Evolutionary conservation across 2,797 vertebrate genomes (phyloP), one percentile per base, ranked within the genome.

Genomic region (Oreochromis grahami): DNA sequence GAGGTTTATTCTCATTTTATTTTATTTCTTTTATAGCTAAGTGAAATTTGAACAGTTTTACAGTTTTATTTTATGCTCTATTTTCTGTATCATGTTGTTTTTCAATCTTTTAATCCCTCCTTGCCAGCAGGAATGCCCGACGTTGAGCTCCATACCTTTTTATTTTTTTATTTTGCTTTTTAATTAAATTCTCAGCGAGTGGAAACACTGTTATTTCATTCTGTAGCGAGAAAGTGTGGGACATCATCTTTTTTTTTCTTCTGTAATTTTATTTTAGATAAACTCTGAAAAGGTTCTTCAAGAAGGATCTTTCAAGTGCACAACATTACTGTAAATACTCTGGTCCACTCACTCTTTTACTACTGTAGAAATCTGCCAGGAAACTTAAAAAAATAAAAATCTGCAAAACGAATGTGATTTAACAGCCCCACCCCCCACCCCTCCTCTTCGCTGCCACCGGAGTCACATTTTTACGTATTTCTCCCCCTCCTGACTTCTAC

Each of bases 241-340:
- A 86, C 11, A 53, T 53, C 21, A 87, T 19, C 8, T 34, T 34
- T 34, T 34, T 11, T 43, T 77, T 84, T 15, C n/a, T 77, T 55
- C 32, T 17, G 60, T 86, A 76, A 86, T 55, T 55, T 56, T 53
- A 76, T 93, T 94, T 91, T 89, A 87, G 85, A 80, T 77, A 19
- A 89, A 84, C 80, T 86, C 82, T 81, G 36, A 63, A 84, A 51
- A 43, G 91, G 55, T 91, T 86, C 89, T 87, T 84, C 83, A 10
- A 87, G 86, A 86, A 87, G 86, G 84, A 79, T 86, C 85, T 91
- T 58, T 84, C 86, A 90, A 91, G 90, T 95, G 94, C 93, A 95
- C 92, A 95, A 92, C 80, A 78, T 91, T 89, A 94, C 92, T 96
- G 95, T 96, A 95, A 95, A 95, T 95, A 96, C 86, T 82, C 78